A percentile compares a stretch with the other conserved stretches of the same genome.
phyloP scores from a whole-genome alignment of 2,888 invertebrate species.

The Drosophila hamatofila region DNA sequence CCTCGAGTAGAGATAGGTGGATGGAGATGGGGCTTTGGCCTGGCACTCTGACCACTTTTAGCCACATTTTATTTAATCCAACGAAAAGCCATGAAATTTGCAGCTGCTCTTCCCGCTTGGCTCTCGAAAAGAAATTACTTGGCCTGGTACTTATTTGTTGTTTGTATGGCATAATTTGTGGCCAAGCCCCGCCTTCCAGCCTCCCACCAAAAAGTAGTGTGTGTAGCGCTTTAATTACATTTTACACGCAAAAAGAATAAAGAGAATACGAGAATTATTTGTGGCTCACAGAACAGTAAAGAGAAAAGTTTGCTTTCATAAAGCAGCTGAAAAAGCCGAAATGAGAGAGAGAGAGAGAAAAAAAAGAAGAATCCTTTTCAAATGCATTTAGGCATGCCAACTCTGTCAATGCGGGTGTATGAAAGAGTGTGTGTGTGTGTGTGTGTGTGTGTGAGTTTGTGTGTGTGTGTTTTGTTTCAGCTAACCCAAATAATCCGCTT shows the following conservation, averaged over 20 bases:
- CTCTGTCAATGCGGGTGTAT: slow-evolving; percentile 8
- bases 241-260: slow-evolving; percentile 49
- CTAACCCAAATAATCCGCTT: slow-evolving; percentile 70
- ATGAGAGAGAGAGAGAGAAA: slow-evolving; percentile 14
- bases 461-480: slow-evolving; percentile 21
- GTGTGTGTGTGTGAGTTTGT: not conserved
- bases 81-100: slow-evolving; percentile 52
- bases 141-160: slow-evolving; percentile 49
- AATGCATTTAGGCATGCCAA: slow-evolving; percentile 57
- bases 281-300: slow-evolving; percentile 5
- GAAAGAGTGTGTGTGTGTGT: slow-evolving; percentile 1
- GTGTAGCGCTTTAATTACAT: slow-evolving; percentile 63
- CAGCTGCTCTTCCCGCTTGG: slow-evolving; percentile 30
- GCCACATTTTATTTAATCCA: slow-evolving; percentile 58
- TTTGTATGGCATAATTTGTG: slow-evolving; percentile 51
- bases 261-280: slow-evolving; percentile 48
- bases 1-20: not conserved
- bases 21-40: not conserved
- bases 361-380: slow-evolving; percentile 61
- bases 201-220: slow-evolving; percentile 7
- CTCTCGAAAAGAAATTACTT: slow-evolving; percentile 50
- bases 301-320: slow-evolving; percentile 39
- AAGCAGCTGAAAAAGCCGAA: slow-evolving; percentile 28
- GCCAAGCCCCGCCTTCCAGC: not conserved
- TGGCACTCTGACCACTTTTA: slow-evolving; percentile 38